Conservation (phyloP, 2,888 invertebrate species). For the Cephus pulcher region DNA sequence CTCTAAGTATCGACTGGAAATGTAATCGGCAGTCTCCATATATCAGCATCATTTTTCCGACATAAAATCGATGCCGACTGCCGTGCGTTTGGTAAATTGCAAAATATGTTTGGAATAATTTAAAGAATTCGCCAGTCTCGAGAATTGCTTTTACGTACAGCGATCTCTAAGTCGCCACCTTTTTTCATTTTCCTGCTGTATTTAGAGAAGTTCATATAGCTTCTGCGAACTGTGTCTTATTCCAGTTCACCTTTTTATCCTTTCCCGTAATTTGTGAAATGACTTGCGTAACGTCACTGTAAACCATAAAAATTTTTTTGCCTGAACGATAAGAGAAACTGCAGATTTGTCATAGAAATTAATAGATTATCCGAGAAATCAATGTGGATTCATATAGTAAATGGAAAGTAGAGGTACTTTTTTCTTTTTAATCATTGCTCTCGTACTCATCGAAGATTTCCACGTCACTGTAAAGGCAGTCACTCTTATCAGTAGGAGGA, state of each 20-base stretch:
- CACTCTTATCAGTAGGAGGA: background rate
- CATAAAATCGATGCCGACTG: conserved; percentile 42
- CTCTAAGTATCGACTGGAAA: background rate
- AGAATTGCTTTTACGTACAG: background rate
- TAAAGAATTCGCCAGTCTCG: conserved; percentile 15
- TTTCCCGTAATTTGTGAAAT: background rate
- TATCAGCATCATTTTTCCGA: conserved; percentile 45
- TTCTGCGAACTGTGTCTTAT: background rate
- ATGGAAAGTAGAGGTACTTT: background rate
- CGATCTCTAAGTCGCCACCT: background rate
- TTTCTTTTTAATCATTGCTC: background rate
- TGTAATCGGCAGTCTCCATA: conserved; percentile 19
- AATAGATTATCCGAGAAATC: background rate
- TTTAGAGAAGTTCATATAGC: background rate
- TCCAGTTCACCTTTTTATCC: background rate
- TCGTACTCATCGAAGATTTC: background rate
- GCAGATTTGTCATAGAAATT: background rate
- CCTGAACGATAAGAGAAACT: background rate
- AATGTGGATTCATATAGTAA: background rate
- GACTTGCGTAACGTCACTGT: background rate
- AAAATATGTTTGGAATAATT: conserved; percentile 47
- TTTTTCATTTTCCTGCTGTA: background rate
- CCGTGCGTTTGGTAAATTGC: conserved; percentile 31
- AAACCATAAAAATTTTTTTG: background rate
- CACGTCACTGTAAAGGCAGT: background rate